These are phyloP conservation scores for Motacilla tschutschensis DNA, from an alignment of 2,113 vertebrate species.

Conservation along the genomic window DNA sequence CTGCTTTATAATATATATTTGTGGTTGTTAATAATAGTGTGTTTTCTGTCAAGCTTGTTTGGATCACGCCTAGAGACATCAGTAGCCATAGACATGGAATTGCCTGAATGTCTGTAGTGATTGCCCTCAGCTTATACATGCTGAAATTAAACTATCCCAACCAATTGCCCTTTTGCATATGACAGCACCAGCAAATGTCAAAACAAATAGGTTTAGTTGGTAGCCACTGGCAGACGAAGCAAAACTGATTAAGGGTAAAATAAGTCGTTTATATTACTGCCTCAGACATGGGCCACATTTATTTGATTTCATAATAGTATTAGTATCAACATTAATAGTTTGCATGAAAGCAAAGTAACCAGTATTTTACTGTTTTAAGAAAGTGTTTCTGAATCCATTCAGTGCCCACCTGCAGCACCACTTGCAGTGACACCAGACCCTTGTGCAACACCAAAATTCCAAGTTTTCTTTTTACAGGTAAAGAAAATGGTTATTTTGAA, in stretches of 20 bases:
- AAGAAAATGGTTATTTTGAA: not conserved
- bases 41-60: not conserved
- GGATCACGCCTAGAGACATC: not conserved
- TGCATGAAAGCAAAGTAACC: not conserved
- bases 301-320: constrained; percentile 43
- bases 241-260: constrained; percentile 24
- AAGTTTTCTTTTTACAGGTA: not conserved
- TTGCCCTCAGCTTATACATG: not conserved
- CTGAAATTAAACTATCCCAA: constrained; percentile 25
- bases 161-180: not conserved
- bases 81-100: not conserved
- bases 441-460: not conserved
- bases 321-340: not conserved
- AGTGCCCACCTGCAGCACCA: not conserved
- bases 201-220: not conserved
- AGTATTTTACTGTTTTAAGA: constrained; percentile 11
- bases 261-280: constrained; percentile 31
- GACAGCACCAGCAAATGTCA: not conserved
- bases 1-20: not conserved
- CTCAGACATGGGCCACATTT: constrained; percentile 22
- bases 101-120: not conserved
- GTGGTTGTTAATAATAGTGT: not conserved
- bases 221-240: constrained; percentile 28
- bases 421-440: not conserved
- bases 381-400: not conserved